Evolutionary conservation across 2,888 invertebrate species (phyloP), one percentile per base, ranked within the genome.

Genomic region (Clostera curtula): DNA sequence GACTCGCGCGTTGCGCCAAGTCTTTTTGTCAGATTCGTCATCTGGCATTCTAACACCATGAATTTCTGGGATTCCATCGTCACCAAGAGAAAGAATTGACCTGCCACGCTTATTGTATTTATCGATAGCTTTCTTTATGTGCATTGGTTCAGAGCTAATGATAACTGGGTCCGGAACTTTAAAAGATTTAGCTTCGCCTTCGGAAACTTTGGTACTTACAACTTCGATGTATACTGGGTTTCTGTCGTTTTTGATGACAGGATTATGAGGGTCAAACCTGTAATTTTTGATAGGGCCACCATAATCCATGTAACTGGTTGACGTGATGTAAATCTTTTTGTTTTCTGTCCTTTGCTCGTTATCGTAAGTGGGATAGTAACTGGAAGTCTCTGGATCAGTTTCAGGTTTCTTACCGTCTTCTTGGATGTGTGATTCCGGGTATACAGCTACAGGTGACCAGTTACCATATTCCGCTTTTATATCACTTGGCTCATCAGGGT

Each of bases 1-100:
- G 7, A 95, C 94, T 39, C 95, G 85, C 0, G 95, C 95, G 67
- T 95, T 95, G 28, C 95, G 86, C 95, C 95, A 95, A 0, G 90
- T 91, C 60, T 92, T 92, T 41, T 89, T 90, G 53, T 93, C 93
- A 24, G 90, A 89, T 29, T 92, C 92, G 43, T 93, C 92, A 55
- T 96, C 95, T 0, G 95, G 95, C 19, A 93, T 90, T 31, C 95
- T 86, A 0, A 92, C 87, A 0, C 93, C 93, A 27, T 93, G 91
- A 22, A 96, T 91, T 25, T 94, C 88, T 0, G 93, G 93, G 12
- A 92, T 90, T 0, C 91, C 92, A 47, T 92, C 91, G 4, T 85
- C 74, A 25, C 89, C 91, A 1, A 92, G 57, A 5, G 89, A 86
- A 36, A 91, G 71, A 4, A 89, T 84, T 1, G 90, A 88, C 25